phyloP scores from a whole-genome alignment of 2,797 vertebrate species.

The Acrossocheilus fasciatus region DNA sequence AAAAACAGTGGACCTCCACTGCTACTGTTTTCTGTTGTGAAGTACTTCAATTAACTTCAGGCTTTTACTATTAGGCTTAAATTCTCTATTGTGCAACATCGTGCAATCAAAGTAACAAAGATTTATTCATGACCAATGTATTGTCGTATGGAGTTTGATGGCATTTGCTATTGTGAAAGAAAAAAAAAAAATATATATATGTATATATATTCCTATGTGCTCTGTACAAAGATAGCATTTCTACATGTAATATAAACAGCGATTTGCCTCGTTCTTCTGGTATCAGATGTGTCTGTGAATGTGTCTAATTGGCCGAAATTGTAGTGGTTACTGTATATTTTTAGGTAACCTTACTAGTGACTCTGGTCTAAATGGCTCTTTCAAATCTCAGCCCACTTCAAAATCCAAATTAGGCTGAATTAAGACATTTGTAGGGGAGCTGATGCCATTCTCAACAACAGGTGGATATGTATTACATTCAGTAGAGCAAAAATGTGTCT shows the following conservation, averaged over 20 bases:
- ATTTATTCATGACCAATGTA: not conserved
- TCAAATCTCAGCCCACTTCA: slow-evolving; percentile 12
- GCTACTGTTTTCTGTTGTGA: not conserved
- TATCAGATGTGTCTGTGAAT: not conserved
- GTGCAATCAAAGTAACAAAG: not conserved
- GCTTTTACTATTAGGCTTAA: not conserved
- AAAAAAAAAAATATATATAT: not conserved
- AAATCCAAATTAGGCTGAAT: not conserved
- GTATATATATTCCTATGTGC: not conserved
- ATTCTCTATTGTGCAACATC: not conserved
- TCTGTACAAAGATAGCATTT: not conserved
- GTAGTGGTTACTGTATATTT: not conserved
- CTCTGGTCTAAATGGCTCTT: slow-evolving; percentile 4
- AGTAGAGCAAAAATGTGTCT: not conserved
- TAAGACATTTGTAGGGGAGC: not conserved
- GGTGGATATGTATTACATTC: not conserved
- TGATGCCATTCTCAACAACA: not conserved
- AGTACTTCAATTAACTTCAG: not conserved
- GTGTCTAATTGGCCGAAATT: not conserved
- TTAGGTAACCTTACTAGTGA: not conserved
- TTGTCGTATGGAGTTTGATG: not conserved
- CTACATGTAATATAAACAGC: not conserved
- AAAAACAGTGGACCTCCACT: not conserved
- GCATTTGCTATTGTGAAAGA: not conserved
- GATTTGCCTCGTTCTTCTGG: not conserved